Evolutionary conservation across 2,113 vertebrate genomes (phyloP).

Genomic region (Eulemur macaco): DNA sequence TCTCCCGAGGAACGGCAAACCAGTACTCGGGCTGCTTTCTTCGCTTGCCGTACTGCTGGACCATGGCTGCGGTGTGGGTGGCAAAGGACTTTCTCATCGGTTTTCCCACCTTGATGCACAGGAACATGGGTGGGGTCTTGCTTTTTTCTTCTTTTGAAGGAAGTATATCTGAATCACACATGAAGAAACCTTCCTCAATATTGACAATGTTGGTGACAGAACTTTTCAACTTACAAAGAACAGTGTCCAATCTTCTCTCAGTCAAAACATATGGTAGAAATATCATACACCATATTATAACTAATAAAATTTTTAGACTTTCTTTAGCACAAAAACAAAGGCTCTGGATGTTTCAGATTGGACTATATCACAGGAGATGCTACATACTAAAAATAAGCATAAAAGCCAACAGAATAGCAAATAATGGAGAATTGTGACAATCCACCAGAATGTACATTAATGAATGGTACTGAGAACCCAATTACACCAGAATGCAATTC

Average conservation of each 20-base stretch:
- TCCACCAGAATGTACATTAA: not conserved
- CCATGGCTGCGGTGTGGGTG: slow-evolving; percentile 86
- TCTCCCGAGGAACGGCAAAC: slow-evolving; percentile 98
- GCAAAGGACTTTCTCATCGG: slow-evolving; percentile 98
- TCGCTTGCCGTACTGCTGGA: slow-evolving; percentile 86
- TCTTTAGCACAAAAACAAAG: not conserved
- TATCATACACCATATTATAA: not conserved
- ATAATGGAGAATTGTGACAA: not conserved
- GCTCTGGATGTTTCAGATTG: not conserved
- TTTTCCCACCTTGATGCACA: slow-evolving; percentile 98
- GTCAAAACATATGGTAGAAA: not conserved
- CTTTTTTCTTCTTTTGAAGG: slow-evolving; percentile 96
- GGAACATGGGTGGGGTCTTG: slow-evolving; percentile 98
- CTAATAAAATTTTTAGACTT: not conserved
- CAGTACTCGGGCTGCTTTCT: slow-evolving; percentile 96
- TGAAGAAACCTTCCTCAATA: slow-evolving; percentile 52
- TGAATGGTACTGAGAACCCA: not conserved
- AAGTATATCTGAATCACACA: slow-evolving; percentile 91
- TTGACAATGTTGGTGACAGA: not conserved
- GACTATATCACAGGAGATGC: not conserved
- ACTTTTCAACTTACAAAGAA: not conserved
- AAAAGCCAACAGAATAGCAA: not conserved
- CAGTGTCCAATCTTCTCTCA: not conserved
- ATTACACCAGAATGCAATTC: not conserved
- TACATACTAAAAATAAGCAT: not conserved